Conservation (phyloP, 2,797 vertebrate genomes). For the Cyprinella venusta region DNA sequence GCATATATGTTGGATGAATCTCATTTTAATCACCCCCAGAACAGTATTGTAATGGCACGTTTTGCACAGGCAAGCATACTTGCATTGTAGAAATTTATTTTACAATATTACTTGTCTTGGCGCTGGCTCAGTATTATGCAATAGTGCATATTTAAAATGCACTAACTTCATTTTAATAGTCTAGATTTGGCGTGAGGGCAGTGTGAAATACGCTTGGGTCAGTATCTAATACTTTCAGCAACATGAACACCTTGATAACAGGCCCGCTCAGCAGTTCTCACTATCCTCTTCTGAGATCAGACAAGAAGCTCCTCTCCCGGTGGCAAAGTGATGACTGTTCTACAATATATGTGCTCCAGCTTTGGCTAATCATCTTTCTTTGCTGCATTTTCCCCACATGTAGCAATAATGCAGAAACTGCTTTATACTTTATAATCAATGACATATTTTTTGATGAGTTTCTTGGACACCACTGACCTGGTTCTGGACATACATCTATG, state of each 20-base stretch:
- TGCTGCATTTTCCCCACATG: not conserved
- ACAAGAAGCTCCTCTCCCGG: conserved; percentile 41
- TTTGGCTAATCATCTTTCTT: conserved; percentile 25
- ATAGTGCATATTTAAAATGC: conserved; percentile 24
- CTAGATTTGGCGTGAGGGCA: conserved; percentile 9
- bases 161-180: conserved; percentile 31
- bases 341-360: conserved; percentile 35
- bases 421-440: conserved; percentile 29
- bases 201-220: conserved; percentile 56
- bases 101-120: not conserved
- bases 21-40: not conserved
- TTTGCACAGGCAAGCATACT: not conserved
- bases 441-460: conserved; percentile 4
- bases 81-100: not conserved
- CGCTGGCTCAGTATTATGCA: conserved; percentile 1
- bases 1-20: not conserved
- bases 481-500: not conserved
- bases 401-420: conserved; percentile 14
- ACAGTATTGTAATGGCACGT: not conserved
- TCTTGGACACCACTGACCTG: conserved; percentile 28
- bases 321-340: conserved; percentile 42
- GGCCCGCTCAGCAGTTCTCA: conserved; percentile 60
- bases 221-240: conserved; percentile 50
- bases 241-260: conserved; percentile 53
- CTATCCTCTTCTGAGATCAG: conserved; percentile 50